These are phyloP conservation scores for Anneissia japonica DNA, from an alignment of 35 echinoderm and acorn worm species.

Conservation along the genomic window DNA sequence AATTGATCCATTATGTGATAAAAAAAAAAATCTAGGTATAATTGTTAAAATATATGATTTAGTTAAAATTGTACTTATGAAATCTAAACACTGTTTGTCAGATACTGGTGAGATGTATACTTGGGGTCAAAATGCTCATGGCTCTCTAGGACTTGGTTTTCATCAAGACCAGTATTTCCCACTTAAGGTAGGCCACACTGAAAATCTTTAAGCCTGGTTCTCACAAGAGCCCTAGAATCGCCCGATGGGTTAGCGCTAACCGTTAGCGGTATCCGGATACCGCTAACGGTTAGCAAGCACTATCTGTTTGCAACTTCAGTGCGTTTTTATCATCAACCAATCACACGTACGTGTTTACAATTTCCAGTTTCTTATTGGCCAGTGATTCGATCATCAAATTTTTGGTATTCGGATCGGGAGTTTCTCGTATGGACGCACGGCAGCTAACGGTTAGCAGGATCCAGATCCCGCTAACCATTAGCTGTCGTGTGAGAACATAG, in stretches of 20 bases:
- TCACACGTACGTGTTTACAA: neutral
- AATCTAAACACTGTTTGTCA: no score
- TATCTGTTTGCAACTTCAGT: neutral
- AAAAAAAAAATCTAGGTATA: no score
- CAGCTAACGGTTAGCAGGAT: no score
- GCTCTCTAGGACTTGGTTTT: constrained; percentile 64
- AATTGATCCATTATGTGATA: no score
- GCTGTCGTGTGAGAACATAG: no score
- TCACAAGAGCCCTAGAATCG: neutral
- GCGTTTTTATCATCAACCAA: neutral
- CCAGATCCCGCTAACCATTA: no score
- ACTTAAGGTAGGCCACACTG: constrained; percentile 53
- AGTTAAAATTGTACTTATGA: no score
- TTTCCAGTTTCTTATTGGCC: neutral
- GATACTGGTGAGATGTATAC: constrained; percentile 87
- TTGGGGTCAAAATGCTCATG: constrained; percentile 82
- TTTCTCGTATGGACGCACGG: no score
- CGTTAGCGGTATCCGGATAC: neutral
- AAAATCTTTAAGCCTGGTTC: neutral
- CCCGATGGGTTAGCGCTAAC: neutral
- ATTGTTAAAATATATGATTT: no score
- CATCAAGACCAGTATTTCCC: constrained; percentile 75
- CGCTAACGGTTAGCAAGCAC: neutral
- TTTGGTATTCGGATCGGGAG: no score
- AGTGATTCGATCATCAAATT: neutral